phyloP scores from a whole-genome alignment of 2,888 invertebrate species.

The Lysandra coridon region DNA sequence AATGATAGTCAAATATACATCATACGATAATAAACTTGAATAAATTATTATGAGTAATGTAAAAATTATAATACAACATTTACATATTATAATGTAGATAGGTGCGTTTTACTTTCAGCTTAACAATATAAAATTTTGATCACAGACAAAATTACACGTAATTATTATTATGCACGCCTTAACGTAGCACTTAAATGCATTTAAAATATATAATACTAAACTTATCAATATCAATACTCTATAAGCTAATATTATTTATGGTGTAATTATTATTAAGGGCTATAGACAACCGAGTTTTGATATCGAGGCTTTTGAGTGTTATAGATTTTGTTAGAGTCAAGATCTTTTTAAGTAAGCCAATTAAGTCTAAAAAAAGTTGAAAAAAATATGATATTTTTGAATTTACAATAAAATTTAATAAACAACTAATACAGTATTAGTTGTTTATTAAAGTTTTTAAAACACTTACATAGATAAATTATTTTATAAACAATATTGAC shows the following conservation, averaged over 20 bases:
- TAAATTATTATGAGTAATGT: slow-evolving; percentile 4
- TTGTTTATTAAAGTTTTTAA: neutral
- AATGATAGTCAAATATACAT: neutral
- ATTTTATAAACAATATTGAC: neutral
- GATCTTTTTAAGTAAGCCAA: neutral
- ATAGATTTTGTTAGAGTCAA: neutral
- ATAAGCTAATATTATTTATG: slow-evolving; percentile 56
- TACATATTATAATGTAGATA: slow-evolving; percentile 39
- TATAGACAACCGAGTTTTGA: slow-evolving; percentile 66
- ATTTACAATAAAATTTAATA: neutral
- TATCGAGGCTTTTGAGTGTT: slow-evolving; percentile 66
- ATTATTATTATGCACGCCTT: slow-evolving; percentile 67
- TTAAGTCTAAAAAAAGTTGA: neutral
- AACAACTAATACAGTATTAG: neutral
- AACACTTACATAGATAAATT: neutral
- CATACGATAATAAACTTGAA: neutral
- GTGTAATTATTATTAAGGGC: slow-evolving; percentile 68
- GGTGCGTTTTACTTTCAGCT: slow-evolving; percentile 69
- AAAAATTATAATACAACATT: slow-evolving; percentile 26
- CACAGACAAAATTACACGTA: slow-evolving; percentile 77
- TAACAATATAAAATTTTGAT: slow-evolving; percentile 78
- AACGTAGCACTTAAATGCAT: slow-evolving; percentile 64
- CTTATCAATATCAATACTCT: slow-evolving; percentile 67
- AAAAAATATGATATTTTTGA: neutral
- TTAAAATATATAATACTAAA: slow-evolving; percentile 74